These are phyloP conservation scores for Hymenochirus boettgeri DNA, from an alignment of 2,113 vertebrate genomes.

Conservation along the genomic window DNA sequence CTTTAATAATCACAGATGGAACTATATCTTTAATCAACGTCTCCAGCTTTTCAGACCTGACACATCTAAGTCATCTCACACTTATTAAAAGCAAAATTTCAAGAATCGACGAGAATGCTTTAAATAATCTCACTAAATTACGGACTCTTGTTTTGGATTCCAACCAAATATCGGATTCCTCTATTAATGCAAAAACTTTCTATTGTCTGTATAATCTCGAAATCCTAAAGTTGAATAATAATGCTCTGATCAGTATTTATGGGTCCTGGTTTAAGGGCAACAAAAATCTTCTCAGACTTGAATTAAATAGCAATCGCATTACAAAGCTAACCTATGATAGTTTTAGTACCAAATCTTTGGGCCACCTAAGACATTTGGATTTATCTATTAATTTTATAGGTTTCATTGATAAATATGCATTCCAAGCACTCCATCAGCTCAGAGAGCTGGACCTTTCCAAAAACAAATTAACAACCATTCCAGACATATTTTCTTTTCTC, in stretches of 20 bases:
- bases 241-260: constrained; percentile 49
- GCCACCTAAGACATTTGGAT: constrained; percentile 64
- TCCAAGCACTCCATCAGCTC: constrained; percentile 55
- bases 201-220: constrained; percentile 56
- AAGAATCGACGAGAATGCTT: constrained; percentile 54
- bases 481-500: constrained; percentile 62
- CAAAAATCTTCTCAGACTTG: constrained; percentile 56
- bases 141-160: constrained; percentile 64
- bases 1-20: constrained; percentile 65
- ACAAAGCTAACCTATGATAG: constrained; percentile 57
- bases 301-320: constrained; percentile 68
- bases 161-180: constrained; percentile 62
- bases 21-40: constrained; percentile 56
- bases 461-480: constrained; percentile 62
- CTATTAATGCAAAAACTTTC: constrained; percentile 59
- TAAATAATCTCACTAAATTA: constrained; percentile 58
- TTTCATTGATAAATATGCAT: constrained; percentile 59
- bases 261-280: constrained; percentile 61
- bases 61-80: constrained; percentile 63
- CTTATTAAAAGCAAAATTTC: constrained; percentile 67
- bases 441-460: constrained; percentile 67
- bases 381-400: constrained; percentile 69
- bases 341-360: constrained; percentile 55
- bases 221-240: constrained; percentile 63
- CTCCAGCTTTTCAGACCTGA: constrained; percentile 57